Conservation (phyloP, 2,113 vertebrate species). For the Indicator maculatus region DNA sequence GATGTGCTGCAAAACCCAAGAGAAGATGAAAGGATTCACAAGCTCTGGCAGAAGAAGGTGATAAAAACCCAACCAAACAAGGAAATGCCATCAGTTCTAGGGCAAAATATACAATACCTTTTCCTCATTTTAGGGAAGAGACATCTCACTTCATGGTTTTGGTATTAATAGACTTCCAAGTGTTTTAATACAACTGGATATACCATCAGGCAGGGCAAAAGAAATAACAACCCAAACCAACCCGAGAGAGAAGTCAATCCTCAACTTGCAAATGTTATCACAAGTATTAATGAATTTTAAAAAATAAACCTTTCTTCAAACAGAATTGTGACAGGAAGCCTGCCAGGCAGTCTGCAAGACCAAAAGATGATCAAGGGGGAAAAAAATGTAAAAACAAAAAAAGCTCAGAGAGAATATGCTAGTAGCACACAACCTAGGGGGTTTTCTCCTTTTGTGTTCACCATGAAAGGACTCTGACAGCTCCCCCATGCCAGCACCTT, state of each 20-base stretch:
- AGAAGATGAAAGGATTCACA: background rate
- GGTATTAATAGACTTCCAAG: background rate
- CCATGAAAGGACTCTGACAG: background rate
- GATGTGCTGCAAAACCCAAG: background rate
- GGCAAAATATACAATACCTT: background rate
- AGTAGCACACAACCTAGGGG: background rate
- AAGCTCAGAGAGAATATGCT: background rate
- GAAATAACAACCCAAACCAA: too few relatives aligned
- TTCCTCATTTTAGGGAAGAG: background rate
- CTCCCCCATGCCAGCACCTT: background rate
- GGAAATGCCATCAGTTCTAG: background rate
- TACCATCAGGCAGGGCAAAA: background rate
- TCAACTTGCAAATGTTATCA: background rate
- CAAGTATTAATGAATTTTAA: background rate
- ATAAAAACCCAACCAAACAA: background rate
- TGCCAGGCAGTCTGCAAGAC: background rate
- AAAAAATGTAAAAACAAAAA: background rate
- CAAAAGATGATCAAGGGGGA: background rate
- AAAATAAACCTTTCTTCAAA: background rate
- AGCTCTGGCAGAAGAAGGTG: background rate
- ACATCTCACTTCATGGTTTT: background rate
- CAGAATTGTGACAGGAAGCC: background rate
- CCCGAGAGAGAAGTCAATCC: background rate
- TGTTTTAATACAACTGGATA: accelerated
- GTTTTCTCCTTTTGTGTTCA: background rate